Conservation (phyloP, 2,888 invertebrate species). For the Dolichomitus sp. region DNA sequence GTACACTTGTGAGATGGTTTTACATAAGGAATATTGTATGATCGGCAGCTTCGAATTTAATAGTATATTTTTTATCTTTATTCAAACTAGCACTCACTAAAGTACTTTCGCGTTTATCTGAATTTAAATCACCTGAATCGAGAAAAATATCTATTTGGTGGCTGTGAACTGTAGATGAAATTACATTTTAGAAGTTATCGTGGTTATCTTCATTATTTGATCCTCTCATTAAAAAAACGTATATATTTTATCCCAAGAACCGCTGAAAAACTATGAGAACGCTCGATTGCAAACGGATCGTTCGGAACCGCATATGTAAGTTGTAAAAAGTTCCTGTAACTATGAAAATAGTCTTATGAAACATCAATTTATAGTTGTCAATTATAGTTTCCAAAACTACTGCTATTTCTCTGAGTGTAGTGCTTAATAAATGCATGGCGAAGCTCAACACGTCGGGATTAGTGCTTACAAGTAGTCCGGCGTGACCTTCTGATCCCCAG, state of each 20-base stretch:
- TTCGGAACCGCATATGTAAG: too few relatives aligned
- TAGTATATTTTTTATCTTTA: not conserved
- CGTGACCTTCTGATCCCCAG: not conserved
- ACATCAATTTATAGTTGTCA: too few relatives aligned
- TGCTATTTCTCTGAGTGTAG: not conserved
- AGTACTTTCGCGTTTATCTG: too few relatives aligned
- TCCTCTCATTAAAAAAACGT: too few relatives aligned
- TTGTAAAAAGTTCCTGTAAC: too few relatives aligned
- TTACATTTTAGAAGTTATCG: too few relatives aligned
- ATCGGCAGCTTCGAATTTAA: not conserved
- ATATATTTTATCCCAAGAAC: too few relatives aligned
- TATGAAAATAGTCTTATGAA: too few relatives aligned
- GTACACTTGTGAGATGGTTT: constrained; percentile 6
- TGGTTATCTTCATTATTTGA: too few relatives aligned
- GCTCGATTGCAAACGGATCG: not conserved
- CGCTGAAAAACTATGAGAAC: not conserved
- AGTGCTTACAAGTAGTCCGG: not conserved
- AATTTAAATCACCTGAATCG: too few relatives aligned
- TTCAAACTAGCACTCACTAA: not conserved
- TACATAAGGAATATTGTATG: not conserved
- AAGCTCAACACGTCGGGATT: not conserved
- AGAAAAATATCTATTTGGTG: not conserved
- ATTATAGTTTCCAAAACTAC: too few relatives aligned
- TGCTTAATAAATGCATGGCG: constrained; percentile 3
- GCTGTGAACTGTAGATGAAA: too few relatives aligned